Base-by-base conservation (phyloP, 2,888 invertebrate genomes). In the Carpatolechia fugitivella region DNA sequence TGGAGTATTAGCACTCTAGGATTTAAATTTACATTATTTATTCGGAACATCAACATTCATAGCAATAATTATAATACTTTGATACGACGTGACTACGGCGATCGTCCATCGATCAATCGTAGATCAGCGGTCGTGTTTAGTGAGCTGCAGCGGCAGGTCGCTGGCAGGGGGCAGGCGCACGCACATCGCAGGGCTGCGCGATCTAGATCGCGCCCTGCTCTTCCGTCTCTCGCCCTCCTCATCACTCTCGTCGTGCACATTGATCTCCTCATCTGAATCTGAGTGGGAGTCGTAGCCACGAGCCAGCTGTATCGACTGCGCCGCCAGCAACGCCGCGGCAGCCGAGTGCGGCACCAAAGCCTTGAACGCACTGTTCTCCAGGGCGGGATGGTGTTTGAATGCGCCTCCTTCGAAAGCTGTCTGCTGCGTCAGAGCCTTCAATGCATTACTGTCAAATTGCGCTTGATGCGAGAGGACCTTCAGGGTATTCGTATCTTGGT, bases 281-380 rank as follows among this genome's bases (percentile, higher is more conserved):
- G 92, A 91, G 65, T 89, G 85, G 46, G 92, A 91, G 60, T 91
- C 91, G 59, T 90, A 90, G 52, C 86, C 84, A 29, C 85, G 80
- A 54, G 88, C 85, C 51, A 90, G 65, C 60, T 90, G 90, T 58
- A 89, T 81, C 3, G 90, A 88, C 66, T 90, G 90, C 68, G 88
- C 84, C 61, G 91, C 82, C 74, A 90, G 72, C 54, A 92, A 84
- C 29, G 91, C 92, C n/a, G 93, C 92, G 29, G 93, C 92, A n/a
- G 90, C 89, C 29, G 93, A 92, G 59, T 92, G 92, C 29, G 94
- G 92, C 16, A 93, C 93, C 50, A 95, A 91, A n/a, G 95, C 94
- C 61, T 94, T 94, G 75, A 97, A 97, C 10, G 97, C 97, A 80
- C 96, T 96, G 86, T 95, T 95, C 86, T 96, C 96, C 82, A 87